Evolutionary conservation across 2,113 vertebrate genomes (phyloP).

Genomic region (Plecturocebus donacophilus): DNA sequence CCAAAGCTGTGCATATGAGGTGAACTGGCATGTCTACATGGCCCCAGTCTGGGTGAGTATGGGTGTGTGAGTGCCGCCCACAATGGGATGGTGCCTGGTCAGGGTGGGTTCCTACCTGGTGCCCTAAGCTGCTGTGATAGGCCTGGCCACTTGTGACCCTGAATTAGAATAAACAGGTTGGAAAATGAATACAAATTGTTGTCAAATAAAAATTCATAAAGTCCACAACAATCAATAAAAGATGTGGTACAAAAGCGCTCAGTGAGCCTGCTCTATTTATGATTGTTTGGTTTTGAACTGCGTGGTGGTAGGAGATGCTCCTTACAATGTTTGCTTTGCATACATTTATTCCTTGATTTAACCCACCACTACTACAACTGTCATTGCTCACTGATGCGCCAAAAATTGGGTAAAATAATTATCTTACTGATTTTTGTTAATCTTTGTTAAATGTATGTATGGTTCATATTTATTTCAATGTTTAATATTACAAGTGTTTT

Average conservation of each 20-base stretch:
- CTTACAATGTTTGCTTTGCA: not conserved
- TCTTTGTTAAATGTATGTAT: not conserved
- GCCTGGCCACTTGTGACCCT: not conserved
- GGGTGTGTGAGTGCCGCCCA: not conserved
- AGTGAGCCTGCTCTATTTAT: not conserved
- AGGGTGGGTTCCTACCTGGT: not conserved
- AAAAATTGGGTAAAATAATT: not conserved
- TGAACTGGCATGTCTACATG: not conserved
- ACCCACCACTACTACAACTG: not conserved
- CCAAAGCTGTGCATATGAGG: not conserved
- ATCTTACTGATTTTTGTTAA: not conserved
- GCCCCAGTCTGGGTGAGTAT: not conserved
- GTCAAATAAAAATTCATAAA: not conserved
- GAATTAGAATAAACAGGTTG: not conserved
- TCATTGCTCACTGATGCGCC: not conserved
- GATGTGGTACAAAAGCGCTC: not conserved
- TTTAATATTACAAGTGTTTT: not conserved
- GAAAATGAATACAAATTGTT: not conserved
- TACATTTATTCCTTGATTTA: not conserved
- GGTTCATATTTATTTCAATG: not conserved
- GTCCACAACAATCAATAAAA: not conserved
- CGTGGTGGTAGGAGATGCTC: not conserved
- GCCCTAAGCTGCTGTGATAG: not conserved
- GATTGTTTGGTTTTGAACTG: not conserved
- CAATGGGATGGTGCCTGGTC: not conserved